Base-by-base conservation (phyloP, 2,113 vertebrate genomes). In the Eurypyga helias region DNA sequence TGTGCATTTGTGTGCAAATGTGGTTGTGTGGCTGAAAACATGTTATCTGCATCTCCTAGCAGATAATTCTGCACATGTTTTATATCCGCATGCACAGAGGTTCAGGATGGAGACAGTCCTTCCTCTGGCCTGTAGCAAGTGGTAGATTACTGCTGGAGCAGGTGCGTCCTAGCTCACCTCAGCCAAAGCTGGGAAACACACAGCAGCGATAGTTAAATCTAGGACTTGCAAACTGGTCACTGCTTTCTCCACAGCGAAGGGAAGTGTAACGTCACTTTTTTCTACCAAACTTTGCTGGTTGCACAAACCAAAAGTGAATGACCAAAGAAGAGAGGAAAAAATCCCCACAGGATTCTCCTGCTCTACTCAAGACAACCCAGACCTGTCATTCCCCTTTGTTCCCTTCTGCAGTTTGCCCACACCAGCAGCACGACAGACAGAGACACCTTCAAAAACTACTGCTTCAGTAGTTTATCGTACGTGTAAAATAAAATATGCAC, bases 1-100 rank as follows among this genome's bases (percentile, higher is more conserved):
- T 7, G 17, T 14, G 7, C 1, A 0, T 6, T 16, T 33, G 20
- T 43, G 17, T 29, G 11, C 41, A 4, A 23, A 26, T 23, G 26
- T 33, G n/a, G 31, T 11, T 48, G n/a, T 23, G 61, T 46, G 33
- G 19, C n/a, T 73, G 16, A 81, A 70, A 89, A 58, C 7, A 18
- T 46, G 11, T 46, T 75, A 41, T 23, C 43, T 58, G 67, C 36
- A 43, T 69, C 43, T 75, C 21, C 13, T 43, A 54, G 51, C 58
- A 75, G n/a, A 26, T 54, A 29, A 34, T 65, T 76, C 34, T 75
- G 28, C 21, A 24, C 20, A 15, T 64, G 25, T 29, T 80, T 8
- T 17, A 16, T n/a, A 52, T 29, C 17, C 1, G 0, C 3, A 8
- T 10, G 38, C 43, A 48, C 49, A 64, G 18, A 70, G 28, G 33